Conservation (phyloP, 2,888 invertebrate species). For the Ectobius pallidus region DNA sequence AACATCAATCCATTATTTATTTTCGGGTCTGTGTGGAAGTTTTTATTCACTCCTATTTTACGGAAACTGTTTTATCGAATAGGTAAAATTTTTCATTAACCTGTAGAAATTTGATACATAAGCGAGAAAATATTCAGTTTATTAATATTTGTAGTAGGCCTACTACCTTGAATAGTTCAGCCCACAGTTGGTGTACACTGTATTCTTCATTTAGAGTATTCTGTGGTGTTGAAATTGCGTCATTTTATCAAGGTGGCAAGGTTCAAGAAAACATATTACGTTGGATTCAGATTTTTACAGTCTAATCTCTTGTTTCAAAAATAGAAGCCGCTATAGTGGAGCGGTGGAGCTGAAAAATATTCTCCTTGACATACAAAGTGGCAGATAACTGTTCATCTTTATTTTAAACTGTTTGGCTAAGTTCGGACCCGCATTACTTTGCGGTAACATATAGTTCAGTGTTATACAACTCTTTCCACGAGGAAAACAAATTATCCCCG, state of each 20-base stretch:
- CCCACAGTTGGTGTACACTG: no score
- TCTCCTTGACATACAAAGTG: background rate
- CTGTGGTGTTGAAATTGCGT: background rate
- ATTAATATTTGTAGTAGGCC: no score
- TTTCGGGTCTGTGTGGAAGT: no score
- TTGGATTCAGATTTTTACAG: background rate
- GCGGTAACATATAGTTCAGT: background rate
- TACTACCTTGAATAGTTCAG: no score
- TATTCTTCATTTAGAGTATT: no score
- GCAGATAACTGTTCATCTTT: slow-evolving; percentile 10
- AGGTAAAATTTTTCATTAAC: no score
- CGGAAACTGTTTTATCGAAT: no score
- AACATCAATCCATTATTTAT: no score
- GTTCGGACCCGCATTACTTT: background rate
- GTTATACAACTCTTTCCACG: no score
- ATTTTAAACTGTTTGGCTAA: slow-evolving; percentile 9
- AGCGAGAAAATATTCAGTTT: no score
- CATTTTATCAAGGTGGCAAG: background rate
- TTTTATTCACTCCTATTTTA: no score
- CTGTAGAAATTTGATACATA: no score
- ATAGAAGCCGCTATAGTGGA: background rate
- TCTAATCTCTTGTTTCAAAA: background rate
- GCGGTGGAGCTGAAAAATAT: background rate
- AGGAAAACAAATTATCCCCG: background rate
- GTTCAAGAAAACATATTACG: background rate